Base-by-base conservation (phyloP, 2,888 invertebrate genomes). In the Thera britannica region DNA sequence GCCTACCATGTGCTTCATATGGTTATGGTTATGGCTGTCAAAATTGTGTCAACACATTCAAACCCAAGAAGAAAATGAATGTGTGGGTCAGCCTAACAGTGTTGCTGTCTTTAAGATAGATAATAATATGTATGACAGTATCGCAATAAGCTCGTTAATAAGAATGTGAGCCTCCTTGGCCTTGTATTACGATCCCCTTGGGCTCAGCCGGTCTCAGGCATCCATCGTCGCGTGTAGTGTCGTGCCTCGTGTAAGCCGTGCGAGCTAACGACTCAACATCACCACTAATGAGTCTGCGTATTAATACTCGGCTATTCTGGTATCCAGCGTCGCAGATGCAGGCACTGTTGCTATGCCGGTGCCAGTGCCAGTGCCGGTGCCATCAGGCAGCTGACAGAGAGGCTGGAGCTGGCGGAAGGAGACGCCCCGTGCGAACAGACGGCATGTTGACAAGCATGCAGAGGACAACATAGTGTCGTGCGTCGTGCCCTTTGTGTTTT, bases 281-380 rank as follows among this genome's bases (percentile, higher is more conserved):
- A 46, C 61, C 41, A 58, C 66, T 66, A 66, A 66, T 62, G 57
- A 66, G 61, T 62, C 56, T 62, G 61, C 41, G 61, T 61, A 57
- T 61, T 57, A 56, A 59, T 65, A 52, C 49, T 8, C 51, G 36
- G 62, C 56, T 69, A 65, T 58, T 65, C 62, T n/a, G 65, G 23
- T 35, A 55, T 62, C 48, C 11, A 51, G 48, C n/a, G 65, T 49
- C 59, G 12, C 59, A 65, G 65, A 51, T 49, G 12, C 23, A n/a
- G 49, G 2, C 23, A 12, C 57, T 38, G 57, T 57, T 58, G 3
- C 11, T 60, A 54, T 41, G 52, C 6, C 41, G 11, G 4, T 0
- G 23, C 23, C 23, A 23, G 23, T 23, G 23, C 23, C 23, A 1
- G 23, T 41, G 52, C 6, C 41, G n/a, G 4, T 0, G 41, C n/a